Evolutionary conservation across 2,797 vertebrate genomes (phyloP), one percentile per base, ranked within the genome.

Genomic region (Alauda arvensis): DNA sequence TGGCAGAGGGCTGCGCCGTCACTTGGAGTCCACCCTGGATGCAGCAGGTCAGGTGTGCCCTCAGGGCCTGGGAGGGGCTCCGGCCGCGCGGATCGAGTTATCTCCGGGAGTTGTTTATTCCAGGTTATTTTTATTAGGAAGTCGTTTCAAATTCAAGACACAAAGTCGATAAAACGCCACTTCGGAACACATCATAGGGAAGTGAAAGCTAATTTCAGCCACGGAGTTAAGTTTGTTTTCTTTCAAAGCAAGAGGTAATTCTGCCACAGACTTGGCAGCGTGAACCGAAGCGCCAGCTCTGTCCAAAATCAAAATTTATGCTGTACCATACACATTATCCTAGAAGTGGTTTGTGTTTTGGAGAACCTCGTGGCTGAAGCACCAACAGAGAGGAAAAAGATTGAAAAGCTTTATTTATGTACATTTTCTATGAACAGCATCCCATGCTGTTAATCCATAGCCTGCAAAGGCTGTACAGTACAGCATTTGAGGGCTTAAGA

Each of bases 121-220:
- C 84, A 81, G 83, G 92, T 94, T 95, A 89, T 75, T 86, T 94
- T 95, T 94, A 94, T 96, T 95, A 95, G 93, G 85, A 69, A 87
- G 81, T 43, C 42, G 69, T 55, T 84, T 88, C 69, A 87, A 83
- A 26, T 84, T 87, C 63, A 72, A 51, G 78, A 90, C 86, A 88
- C 83, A 83, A 57, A 70, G 65, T 20, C 14, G 40, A 51, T 45
- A 79, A 88, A 88, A 60, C 19, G 33, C 77, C 56, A 42, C 74
- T 55, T 76, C 28, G 17, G 67, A 83, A 78, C 66, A 48, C 60
- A 6, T 49, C 16, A 9, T 12, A 60, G 78, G 65, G 78, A 61
- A 72, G 24, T 6, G 37, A 72, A 77, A 78, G 49, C 56, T 31
- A 70, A 24, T 90, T 90, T 88, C 79, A 84, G 72, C 81, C 59